These are phyloP conservation scores for Brachycybe producta DNA, from an alignment of 2,888 invertebrate species.

Conservation along the genomic window DNA sequence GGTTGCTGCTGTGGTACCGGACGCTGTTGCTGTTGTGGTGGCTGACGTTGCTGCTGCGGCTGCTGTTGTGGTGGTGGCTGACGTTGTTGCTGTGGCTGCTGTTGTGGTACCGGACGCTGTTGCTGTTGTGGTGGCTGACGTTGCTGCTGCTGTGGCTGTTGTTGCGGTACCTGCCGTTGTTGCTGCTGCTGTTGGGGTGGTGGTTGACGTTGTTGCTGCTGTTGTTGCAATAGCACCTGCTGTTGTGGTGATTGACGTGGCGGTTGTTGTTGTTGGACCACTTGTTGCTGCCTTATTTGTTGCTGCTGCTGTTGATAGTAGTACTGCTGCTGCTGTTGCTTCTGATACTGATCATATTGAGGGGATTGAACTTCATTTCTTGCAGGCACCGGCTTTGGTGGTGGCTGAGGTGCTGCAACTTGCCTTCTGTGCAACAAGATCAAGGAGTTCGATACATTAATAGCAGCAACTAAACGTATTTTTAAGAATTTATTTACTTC, in stretches of 20 bases:
- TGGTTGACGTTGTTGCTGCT: slow-evolving; percentile 4
- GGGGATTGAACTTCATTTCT: not conserved
- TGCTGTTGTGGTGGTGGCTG: not conserved
- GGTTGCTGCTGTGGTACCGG: not conserved
- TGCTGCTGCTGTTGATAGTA: slow-evolving; percentile 7
- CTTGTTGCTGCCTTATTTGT: not conserved
- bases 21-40: not conserved
- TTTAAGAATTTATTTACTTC: not conserved
- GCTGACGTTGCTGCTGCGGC: not conserved
- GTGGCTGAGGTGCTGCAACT: not conserved
- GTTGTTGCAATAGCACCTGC: not conserved
- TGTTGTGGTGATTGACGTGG: not conserved
- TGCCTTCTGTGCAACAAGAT: no score
- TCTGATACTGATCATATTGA: slow-evolving; percentile 22
- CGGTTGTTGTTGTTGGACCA: not conserved
- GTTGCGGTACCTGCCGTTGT: not conserved
- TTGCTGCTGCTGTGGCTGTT: slow-evolving; percentile 9
- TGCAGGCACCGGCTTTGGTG: not conserved
- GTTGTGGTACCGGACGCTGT: not conserved
- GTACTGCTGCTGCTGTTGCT: slow-evolving; percentile 4
- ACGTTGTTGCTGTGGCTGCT: not conserved
- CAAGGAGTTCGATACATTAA: not conserved
- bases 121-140: slow-evolving; percentile 1
- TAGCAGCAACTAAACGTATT: not conserved
- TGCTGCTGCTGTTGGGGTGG: not conserved